Base-by-base conservation (phyloP, 2,113 vertebrate genomes). In the Elaphurus davidianus region DNA sequence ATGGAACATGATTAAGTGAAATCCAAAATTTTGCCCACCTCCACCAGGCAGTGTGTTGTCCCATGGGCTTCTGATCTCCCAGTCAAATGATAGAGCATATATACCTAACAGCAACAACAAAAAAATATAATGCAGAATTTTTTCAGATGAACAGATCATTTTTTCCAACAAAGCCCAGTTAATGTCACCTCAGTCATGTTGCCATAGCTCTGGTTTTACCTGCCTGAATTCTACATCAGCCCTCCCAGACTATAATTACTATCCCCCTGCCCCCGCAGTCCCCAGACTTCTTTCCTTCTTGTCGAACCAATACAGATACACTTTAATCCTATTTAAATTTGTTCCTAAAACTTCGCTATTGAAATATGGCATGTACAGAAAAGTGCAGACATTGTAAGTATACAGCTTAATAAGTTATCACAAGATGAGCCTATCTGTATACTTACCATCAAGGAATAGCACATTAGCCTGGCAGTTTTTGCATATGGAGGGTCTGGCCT, bases 91-190 rank as follows among this genome's bases (percentile, higher is more conserved):
- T 45, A 19, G 9, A 15, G 50, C 30, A 1, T 64, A 5, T 55
- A 57, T 97, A 76, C 47, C 54, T 87, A 97, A 33, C 43, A 79
- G 60, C 36, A 47, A 52, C 52, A 84, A 76, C 82, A 87, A 30
- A 27, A 43, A 47, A 30, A 59, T n/a, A 94, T 91, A 81, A 96
- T 40, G 94, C 28, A 36, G 43, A 52, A 43, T 91, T 91, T 93
- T 90, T 90, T 86, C 43, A 97, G 57, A 60, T 28, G 40, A 83
- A 55, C 17, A 85, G 62, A 90, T 96, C 5, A 13, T 92, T 97
- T 95, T 78, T 96, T 91, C 54, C 95, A 83, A 76, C 27, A 97
- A 95, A 91, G n/a, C 17, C 21, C 50, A 57, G 33, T 60, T 93
- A 33, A 52, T 33, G 7, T 96, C 90, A 40, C 87, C 45, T 94